A percentile compares a stretch with the other conserved stretches of the same genome.
These are phyloP conservation scores for Rhinatrema bivittatum DNA, from an alignment of 2,797 vertebrate species.

Conservation along the genomic window DNA sequence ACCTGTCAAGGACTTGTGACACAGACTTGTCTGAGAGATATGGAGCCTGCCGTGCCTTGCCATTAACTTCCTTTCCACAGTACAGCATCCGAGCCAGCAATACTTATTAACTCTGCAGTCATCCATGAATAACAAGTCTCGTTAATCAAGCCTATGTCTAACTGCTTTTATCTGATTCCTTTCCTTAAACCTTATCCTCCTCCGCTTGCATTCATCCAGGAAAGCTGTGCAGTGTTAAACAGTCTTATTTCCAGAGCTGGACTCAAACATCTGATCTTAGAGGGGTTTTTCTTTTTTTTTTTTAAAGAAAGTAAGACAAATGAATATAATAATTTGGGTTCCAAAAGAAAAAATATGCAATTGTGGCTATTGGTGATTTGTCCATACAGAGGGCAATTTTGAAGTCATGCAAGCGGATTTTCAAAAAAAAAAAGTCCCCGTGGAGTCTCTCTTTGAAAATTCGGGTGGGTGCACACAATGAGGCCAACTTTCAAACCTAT, in stretches of 20 bases:
- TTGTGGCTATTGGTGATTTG: not conserved
- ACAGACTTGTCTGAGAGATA: slow-evolving; percentile 38
- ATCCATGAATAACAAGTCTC: slow-evolving; percentile 71
- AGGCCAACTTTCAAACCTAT: too few relatives aligned
- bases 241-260: not conserved
- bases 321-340: not conserved
- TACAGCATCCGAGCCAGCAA: slow-evolving; percentile 41
- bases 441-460: too few relatives aligned
- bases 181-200: slow-evolving; percentile 15
- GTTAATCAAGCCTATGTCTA: slow-evolving; percentile 65
- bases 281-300: too few relatives aligned
- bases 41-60: slow-evolving; percentile 31
- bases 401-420: too few relatives aligned
- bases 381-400: not conserved
- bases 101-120: slow-evolving; percentile 84
- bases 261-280: not conserved
- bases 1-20: slow-evolving; percentile 8
- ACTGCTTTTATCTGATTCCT: slow-evolving; percentile 37
- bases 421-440: too few relatives aligned
- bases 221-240: slow-evolving; percentile 2
- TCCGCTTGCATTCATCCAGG: not conserved
- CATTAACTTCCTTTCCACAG: slow-evolving; percentile 42
- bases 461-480: too few relatives aligned
- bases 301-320: slow-evolving; percentile 2
- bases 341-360: not conserved